Evolutionary conservation across 2,888 invertebrate genomes (phyloP).

Genomic region (Drosophila austrosaltans): DNA sequence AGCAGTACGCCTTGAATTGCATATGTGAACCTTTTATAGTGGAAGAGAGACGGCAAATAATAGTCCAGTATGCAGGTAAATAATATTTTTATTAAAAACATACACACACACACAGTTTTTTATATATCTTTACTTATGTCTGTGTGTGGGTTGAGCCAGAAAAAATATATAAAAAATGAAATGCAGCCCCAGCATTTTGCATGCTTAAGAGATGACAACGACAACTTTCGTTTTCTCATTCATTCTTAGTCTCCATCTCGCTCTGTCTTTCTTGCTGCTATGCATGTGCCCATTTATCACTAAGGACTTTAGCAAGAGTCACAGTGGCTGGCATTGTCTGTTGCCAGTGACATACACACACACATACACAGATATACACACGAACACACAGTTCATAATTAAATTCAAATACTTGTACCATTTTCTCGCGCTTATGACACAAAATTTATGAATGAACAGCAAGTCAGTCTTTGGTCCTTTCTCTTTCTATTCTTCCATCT

Average conservation of each 20-base stretch:
- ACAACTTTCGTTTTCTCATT: conserved; percentile 50
- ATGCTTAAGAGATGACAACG: conserved; percentile 45
- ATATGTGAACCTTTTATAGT: not conserved
- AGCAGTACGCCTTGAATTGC: conserved; percentile 45
- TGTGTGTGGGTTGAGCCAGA: conserved; percentile 19
- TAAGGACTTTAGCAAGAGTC: conserved; percentile 59
- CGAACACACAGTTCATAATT: conserved; percentile 63
- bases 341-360: conserved; percentile 41
- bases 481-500: not conserved
- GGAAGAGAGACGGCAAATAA: conserved; percentile 46
- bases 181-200: conserved; percentile 65
- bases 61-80: conserved; percentile 55
- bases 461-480: conserved; percentile 38
- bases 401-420: conserved; percentile 75
- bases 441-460: conserved; percentile 70
- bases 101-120: conserved; percentile 3
- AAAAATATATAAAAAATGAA: conserved; percentile 58
- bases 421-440: conserved; percentile 71
- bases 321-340: conserved; percentile 58
- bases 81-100: conserved; percentile 53
- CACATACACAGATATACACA: not conserved
- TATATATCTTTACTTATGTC: conserved; percentile 9
- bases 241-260: conserved; percentile 23
- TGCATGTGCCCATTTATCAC: conserved; percentile 62
- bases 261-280: conserved; percentile 3